Evolutionary conservation across 1,140 invertebrate species (phyloP).

Genomic region (Drosophila subobscura): DNA sequence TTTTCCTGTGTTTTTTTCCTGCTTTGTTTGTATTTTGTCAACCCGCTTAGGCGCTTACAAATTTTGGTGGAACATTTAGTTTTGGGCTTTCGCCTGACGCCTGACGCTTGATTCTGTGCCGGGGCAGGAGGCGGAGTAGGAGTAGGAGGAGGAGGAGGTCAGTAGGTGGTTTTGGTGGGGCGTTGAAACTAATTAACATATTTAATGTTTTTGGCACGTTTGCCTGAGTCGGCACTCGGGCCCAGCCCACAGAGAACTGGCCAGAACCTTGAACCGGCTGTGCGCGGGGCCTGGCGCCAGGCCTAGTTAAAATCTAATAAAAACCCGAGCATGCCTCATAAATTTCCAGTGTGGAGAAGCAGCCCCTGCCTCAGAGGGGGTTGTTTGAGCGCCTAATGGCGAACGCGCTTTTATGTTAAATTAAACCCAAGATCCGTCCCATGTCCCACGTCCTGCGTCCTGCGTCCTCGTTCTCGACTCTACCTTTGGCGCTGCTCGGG

Average conservation of each 20-base stretch:
- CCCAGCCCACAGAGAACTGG: conserved; percentile 4
- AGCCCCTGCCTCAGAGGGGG: conserved; percentile 35
- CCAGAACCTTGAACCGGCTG: too few species aligned
- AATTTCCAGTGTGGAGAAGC: conserved; percentile 60
- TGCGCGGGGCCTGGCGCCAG: conserved; percentile 43
- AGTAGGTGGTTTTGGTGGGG: conserved; percentile 26
- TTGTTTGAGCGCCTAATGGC: conserved; percentile 73
- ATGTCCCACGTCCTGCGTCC: background rate
- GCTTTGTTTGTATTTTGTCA: conserved; percentile 33
- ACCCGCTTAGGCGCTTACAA: conserved; percentile 18
- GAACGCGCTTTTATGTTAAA: conserved; percentile 82
- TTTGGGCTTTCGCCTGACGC: conserved; percentile 30
- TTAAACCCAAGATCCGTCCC: conserved; percentile 58
- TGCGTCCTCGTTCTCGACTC: too few species aligned
- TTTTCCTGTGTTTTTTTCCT: conserved; percentile 1
- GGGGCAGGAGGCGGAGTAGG: background rate
- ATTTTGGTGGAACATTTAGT: conserved; percentile 63
- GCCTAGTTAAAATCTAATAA: conserved; percentile 83
- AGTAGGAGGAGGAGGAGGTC: too few species aligned
- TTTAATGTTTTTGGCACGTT: conserved; percentile 82
- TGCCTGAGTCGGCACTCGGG: conserved; percentile 24
- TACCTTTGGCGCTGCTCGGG: too few species aligned
- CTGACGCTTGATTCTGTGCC: background rate
- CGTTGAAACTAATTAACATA: conserved; percentile 82
- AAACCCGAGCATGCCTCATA: conserved; percentile 83